A percentile compares a stretch with the other conserved stretches of the same genome.
Conservation (phyloP, 2,113 vertebrate genomes). For the Malurus alboscapulatus region DNA sequence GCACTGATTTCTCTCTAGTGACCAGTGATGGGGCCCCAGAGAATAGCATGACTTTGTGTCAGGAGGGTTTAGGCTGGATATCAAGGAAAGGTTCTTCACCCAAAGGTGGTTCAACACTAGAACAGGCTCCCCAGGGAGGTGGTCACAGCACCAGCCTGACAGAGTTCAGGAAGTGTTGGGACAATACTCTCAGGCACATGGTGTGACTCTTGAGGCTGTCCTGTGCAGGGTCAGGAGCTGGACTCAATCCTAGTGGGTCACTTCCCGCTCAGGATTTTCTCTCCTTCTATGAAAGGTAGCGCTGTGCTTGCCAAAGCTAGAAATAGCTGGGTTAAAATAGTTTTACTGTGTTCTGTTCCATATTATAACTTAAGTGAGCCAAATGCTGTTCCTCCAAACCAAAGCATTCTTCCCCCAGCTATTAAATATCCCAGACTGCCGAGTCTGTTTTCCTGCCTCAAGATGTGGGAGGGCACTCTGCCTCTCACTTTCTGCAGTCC, state of each 20-base stretch:
- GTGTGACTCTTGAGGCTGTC: neutral
- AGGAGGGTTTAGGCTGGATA: neutral
- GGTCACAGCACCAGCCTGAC: neutral
- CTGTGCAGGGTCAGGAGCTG: neutral
- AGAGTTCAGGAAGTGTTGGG: neutral
- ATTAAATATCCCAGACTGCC: constrained; percentile 55
- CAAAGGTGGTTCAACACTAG: neutral
- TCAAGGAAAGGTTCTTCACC: neutral
- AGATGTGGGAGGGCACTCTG: constrained; percentile 19
- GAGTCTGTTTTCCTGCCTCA: constrained; percentile 34
- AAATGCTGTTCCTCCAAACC: constrained; percentile 55
- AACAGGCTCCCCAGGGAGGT: neutral
- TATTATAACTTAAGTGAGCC: constrained; percentile 49
- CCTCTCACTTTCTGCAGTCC: neutral
- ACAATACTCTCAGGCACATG: neutral
- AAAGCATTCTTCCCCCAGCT: constrained; percentile 47
- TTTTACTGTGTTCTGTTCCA: constrained; percentile 36
- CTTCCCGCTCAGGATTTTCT: neutral
- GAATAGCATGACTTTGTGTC: neutral
- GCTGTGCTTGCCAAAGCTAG: constrained; percentile 26
- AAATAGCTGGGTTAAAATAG: constrained; percentile 44
- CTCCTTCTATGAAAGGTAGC: neutral
- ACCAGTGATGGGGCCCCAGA: neutral
- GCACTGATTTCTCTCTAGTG: neutral
- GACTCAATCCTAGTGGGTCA: neutral